Evolutionary conservation across 2,888 invertebrate genomes (phyloP).

Genomic region (Lasioglossum marginatum): DNA sequence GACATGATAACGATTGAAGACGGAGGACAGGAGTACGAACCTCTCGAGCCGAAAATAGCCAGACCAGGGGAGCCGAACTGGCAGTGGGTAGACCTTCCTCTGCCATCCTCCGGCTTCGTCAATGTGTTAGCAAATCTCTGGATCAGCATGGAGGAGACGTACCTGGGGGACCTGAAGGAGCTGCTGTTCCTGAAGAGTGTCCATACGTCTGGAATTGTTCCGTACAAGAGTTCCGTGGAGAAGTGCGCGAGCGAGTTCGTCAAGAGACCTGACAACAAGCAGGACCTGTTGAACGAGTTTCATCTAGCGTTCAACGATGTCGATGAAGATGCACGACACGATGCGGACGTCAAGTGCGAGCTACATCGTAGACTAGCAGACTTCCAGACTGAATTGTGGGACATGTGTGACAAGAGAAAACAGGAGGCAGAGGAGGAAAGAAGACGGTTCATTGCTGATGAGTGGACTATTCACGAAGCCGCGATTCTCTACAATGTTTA

Average conservation of each 20-base stretch:
- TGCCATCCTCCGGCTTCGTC: constrained; percentile 82
- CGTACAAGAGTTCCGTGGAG: constrained; percentile 86
- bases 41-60: background rate
- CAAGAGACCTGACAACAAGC: constrained; percentile 86
- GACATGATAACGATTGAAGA: background rate
- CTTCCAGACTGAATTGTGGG: constrained; percentile 85
- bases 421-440: constrained; percentile 86
- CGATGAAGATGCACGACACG: constrained; percentile 86
- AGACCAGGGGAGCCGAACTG: constrained; percentile 76
- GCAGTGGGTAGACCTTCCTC: constrained; percentile 85
- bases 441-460: constrained; percentile 85
- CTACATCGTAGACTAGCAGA: constrained; percentile 87
- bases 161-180: constrained; percentile 86
- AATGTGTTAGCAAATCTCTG: constrained; percentile 85
- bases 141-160: constrained; percentile 85
- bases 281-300: constrained; percentile 86
- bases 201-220: constrained; percentile 86
- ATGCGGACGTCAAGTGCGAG: constrained; percentile 87
- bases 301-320: constrained; percentile 87
- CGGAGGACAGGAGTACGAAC: background rate
- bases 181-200: constrained; percentile 87
- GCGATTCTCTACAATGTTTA: constrained; percentile 86
- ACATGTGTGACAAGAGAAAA: constrained; percentile 87
- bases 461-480: constrained; percentile 87
- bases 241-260: constrained; percentile 86